phyloP scores from a whole-genome alignment of 2,113 vertebrate species.

The Chaetura pelagica region DNA sequence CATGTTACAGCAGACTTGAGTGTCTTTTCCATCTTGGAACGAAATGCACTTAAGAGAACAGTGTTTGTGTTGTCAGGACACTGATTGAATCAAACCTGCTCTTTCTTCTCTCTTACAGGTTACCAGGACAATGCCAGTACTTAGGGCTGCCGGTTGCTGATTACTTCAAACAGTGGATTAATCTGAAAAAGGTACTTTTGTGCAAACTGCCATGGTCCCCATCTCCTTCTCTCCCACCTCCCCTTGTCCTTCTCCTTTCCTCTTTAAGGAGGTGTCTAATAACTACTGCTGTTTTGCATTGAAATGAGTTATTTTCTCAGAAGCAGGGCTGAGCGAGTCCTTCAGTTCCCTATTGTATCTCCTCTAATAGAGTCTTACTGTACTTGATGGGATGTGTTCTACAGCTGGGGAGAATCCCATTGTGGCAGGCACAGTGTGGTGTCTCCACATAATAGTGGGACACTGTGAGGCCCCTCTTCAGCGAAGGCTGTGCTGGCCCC shows the following conservation, averaged over 20 bases:
- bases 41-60: slow-evolving; percentile 58
- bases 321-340: slow-evolving; percentile 56
- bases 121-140: slow-evolving; percentile 86
- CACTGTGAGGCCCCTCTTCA: neutral
- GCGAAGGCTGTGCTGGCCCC: neutral
- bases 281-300: slow-evolving; percentile 87
- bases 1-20: slow-evolving; percentile 5
- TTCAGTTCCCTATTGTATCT: slow-evolving; percentile 70
- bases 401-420: slow-evolving; percentile 69
- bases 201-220: slow-evolving; percentile 16
- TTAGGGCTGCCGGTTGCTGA: slow-evolving; percentile 86
- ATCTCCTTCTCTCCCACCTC: neutral
- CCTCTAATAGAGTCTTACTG: slow-evolving; percentile 71
- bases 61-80: slow-evolving; percentile 47
- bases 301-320: slow-evolving; percentile 83
- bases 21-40: slow-evolving; percentile 26
- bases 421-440: slow-evolving; percentile 24
- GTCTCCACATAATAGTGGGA: slow-evolving; percentile 47
- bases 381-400: slow-evolving; percentile 73
- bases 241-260: slow-evolving; percentile 40
- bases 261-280: slow-evolving; percentile 79
- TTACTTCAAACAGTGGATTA: slow-evolving; percentile 91
- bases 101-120: slow-evolving; percentile 79
- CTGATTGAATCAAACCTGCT: slow-evolving; percentile 69
- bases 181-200: slow-evolving; percentile 87